These are phyloP conservation scores for Embidobia sp. DNA, from an alignment of 2,888 invertebrate genomes.

Conservation along the genomic window DNA sequence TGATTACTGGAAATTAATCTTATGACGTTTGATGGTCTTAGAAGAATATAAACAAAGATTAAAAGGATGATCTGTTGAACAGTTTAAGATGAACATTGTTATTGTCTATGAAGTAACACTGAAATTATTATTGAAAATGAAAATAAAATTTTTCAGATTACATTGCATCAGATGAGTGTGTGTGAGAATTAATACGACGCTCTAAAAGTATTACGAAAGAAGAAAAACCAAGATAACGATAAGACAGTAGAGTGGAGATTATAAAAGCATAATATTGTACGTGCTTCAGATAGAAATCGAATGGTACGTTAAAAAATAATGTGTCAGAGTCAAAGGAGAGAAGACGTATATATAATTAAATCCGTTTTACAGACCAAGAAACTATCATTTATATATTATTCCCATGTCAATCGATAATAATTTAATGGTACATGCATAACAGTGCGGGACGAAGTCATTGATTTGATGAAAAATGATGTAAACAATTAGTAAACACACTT, in stretches of 20 bases:
- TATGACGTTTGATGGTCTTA: no score
- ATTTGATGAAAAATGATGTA: conserved; percentile 22
- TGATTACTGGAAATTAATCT: no score
- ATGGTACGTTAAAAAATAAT: conserved; percentile 6
- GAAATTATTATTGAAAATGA: no score
- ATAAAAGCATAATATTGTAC: conserved; percentile 6
- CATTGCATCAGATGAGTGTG: neutral
- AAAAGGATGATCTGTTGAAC: no score
- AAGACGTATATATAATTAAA: conserved; percentile 16
- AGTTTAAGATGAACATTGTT: no score
- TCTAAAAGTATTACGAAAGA: conserved; percentile 12
- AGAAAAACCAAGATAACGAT: conserved; percentile 25
- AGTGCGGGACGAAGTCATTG: neutral
- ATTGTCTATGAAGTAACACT: no score
- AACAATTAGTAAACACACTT: conserved; percentile 10
- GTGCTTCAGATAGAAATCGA: conserved; percentile 17
- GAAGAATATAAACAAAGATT: no score
- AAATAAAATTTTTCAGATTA: neutral
- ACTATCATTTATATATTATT: conserved; percentile 19
- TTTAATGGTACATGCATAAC: neutral
- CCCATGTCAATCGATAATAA: conserved; percentile 17
- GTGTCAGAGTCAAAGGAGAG: neutral
- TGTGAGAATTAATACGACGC: neutral
- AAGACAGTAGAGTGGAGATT: conserved; percentile 9
- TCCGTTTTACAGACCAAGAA: conserved; percentile 24